These are phyloP conservation scores for Ciconia stormi DNA, from an alignment of 2,113 vertebrate species.

Conservation along the genomic window DNA sequence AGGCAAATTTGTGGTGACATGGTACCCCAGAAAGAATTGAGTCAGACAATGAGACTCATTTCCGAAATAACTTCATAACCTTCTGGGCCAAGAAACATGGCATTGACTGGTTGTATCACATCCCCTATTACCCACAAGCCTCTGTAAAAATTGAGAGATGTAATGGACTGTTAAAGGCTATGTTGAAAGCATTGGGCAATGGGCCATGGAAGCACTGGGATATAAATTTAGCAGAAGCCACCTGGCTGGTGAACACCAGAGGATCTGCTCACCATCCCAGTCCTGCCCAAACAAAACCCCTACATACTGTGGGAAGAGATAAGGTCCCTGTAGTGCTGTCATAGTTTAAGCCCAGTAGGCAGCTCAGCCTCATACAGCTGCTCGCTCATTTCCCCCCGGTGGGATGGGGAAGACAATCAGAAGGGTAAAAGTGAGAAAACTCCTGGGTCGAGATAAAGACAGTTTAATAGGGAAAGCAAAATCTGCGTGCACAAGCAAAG, in stretches of 20 bases:
- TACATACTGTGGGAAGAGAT: not conserved
- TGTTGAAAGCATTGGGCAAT: not conserved
- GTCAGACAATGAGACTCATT: not conserved
- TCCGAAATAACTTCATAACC: not conserved
- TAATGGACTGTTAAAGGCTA: not conserved
- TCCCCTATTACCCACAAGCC: not conserved
- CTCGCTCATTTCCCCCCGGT: not conserved
- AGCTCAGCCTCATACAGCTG: not conserved
- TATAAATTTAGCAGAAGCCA: not conserved
- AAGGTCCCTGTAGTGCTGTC: not conserved
- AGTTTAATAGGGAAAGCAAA: not conserved
- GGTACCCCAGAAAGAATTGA: not conserved
- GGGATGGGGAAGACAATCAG: not conserved
- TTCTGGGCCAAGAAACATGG: not conserved
- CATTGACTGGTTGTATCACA: not conserved
- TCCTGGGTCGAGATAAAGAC: not conserved
- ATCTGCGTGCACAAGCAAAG: rapidly evolving
- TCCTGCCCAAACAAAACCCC: not conserved
- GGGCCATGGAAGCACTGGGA: too few relatives aligned
- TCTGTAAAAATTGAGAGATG: not conserved
- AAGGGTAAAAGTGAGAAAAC: not conserved
- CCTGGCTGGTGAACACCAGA: not conserved
- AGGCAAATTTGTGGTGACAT: not conserved
- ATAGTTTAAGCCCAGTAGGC: not conserved
- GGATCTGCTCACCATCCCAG: not conserved